phyloP scores from a whole-genome alignment of 1,140 invertebrate genomes.

The Yoshiicerus persimilis region DNA sequence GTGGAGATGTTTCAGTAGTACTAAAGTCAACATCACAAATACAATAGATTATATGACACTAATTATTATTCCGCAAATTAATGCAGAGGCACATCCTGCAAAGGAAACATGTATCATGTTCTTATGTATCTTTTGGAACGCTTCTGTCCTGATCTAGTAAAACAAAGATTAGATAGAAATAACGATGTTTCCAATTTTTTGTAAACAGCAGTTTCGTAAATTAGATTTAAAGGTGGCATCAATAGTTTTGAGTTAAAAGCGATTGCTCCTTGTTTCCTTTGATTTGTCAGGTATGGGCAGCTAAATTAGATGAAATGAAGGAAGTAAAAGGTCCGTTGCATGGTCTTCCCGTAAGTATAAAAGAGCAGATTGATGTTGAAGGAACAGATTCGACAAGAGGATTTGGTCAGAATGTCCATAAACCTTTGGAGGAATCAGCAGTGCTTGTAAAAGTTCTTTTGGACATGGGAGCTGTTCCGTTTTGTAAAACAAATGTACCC shows the following conservation, averaged over 20 bases:
- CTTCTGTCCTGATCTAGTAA: too few species aligned
- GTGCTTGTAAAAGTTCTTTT: slow-evolving; percentile 50
- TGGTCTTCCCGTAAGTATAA: slow-evolving; percentile 53
- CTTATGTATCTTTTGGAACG: too few species aligned
- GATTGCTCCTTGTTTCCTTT: not conserved
- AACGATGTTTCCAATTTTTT: not conserved
- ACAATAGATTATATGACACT: not conserved
- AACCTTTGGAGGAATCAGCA: slow-evolving; percentile 51
- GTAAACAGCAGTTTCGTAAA: not conserved
- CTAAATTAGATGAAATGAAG: slow-evolving; percentile 50
- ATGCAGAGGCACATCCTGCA: too few species aligned
- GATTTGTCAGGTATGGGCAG: slow-evolving; percentile 50
- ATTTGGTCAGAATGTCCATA: slow-evolving; percentile 50
- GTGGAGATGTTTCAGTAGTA: too few species aligned
- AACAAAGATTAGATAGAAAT: too few species aligned
- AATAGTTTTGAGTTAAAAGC: not conserved
- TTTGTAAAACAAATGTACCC: slow-evolving; percentile 51
- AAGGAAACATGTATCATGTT: not conserved
- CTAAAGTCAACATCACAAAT: too few species aligned
- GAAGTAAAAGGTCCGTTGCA: slow-evolving; percentile 49
- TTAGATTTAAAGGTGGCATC: not conserved
- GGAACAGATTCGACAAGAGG: slow-evolving; percentile 53
- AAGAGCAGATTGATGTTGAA: slow-evolving; percentile 52
- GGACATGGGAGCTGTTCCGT: slow-evolving; percentile 55
- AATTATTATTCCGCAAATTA: not conserved